Conservation (phyloP, 2,888 invertebrate genomes). For the Serrognathus titanus region DNA sequence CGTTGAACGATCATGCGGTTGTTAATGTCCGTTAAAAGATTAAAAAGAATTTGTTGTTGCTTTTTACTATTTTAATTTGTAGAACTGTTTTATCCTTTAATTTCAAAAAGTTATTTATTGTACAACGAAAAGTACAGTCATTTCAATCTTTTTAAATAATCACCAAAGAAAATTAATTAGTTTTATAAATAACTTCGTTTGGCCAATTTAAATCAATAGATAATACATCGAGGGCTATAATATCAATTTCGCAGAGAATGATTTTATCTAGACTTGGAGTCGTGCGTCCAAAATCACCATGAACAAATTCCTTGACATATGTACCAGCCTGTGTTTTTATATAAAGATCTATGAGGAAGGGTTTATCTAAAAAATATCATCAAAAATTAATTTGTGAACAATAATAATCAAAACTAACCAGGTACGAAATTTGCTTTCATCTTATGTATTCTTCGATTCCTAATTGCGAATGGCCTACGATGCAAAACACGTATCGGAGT, state of each 20-base stretch:
- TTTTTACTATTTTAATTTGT: no score
- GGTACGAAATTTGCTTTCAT: slow-evolving; percentile 58
- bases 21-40: no score
- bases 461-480: slow-evolving; percentile 68
- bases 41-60: no score
- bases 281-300: slow-evolving; percentile 92
- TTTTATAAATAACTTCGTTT: slow-evolving; percentile 30
- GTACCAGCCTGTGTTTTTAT: slow-evolving; percentile 87
- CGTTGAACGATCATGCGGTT: no score
- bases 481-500: slow-evolving; percentile 92
- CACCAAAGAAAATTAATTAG: background rate
- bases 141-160: background rate
- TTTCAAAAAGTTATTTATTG: no score
- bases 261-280: slow-evolving; percentile 70
- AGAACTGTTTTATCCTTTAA: no score
- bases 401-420: slow-evolving; percentile 33
- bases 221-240: slow-evolving; percentile 88
- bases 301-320: slow-evolving; percentile 96
- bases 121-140: no score
- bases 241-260: slow-evolving; percentile 71
- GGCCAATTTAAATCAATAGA: slow-evolving; percentile 77
- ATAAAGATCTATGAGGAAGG: slow-evolving; percentile 61
- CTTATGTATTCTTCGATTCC: slow-evolving; percentile 64
- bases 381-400: slow-evolving; percentile 1
- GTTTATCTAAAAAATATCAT: slow-evolving; percentile 42